Percentiles rank a stretch among this genome's conserved stretches.
These are phyloP conservation scores for Salticus scenicus DNA, from an alignment of 2,888 invertebrate species.

Conservation along the genomic window DNA sequence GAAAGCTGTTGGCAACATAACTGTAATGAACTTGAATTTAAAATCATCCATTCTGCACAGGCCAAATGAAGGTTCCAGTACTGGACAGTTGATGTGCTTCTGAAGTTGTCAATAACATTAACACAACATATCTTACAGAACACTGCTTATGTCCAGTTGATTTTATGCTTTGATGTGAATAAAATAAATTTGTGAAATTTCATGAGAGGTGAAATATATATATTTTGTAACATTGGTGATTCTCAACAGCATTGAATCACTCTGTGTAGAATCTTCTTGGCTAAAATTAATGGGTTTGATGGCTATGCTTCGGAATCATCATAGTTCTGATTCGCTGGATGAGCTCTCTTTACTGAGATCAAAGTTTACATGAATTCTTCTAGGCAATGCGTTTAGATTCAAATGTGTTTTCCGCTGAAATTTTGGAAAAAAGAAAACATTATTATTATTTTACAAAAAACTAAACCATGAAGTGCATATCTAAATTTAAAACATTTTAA, in stretches of 20 bases:
- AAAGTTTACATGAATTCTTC: slow-evolving; percentile 19
- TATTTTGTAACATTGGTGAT: background rate
- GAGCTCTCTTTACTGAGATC: slow-evolving; percentile 56
- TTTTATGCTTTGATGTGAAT: slow-evolving; percentile 5
- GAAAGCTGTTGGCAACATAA: slow-evolving; percentile 8
- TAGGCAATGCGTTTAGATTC: slow-evolving; percentile 21
- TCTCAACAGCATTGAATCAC: background rate
- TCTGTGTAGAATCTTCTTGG: background rate
- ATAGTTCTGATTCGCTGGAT: slow-evolving; percentile 22
- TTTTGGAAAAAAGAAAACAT: background rate
- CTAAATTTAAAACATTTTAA: no score
- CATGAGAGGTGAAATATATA: background rate
- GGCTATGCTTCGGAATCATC: slow-evolving; percentile 30
- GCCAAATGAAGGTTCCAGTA: background rate
- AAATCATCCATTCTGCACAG: background rate
- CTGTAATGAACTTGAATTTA: slow-evolving; percentile 1
- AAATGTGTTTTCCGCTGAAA: slow-evolving; percentile 1
- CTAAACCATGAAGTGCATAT: no score
- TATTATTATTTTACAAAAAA: no score
- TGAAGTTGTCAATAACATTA: background rate
- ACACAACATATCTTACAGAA: background rate
- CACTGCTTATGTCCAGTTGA: background rate
- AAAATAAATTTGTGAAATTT: slow-evolving; percentile 14
- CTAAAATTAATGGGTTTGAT: slow-evolving; percentile 39
- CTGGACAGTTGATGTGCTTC: background rate